Base-by-base conservation (phyloP, 2,797 vertebrate species). In the Tamandua tetradactyla region DNA sequence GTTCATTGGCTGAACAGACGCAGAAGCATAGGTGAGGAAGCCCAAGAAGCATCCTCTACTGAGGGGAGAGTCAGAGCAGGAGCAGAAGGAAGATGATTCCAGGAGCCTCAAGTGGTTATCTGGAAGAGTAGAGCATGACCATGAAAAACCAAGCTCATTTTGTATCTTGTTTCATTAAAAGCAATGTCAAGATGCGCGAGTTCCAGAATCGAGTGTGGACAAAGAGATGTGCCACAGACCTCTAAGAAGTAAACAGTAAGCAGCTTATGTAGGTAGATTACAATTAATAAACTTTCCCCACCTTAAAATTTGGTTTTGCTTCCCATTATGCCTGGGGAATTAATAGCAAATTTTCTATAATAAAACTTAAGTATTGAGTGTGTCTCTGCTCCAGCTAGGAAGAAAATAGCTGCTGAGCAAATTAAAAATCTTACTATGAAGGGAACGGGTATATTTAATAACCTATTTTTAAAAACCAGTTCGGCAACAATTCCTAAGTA, bases 41-140 rank as follows among this genome's bases (percentile, higher is more conserved):
- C 35, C 30, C 5, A 74, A 42, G 42, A n/a, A 13, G 5, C 44
- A 40, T 1, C 22, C 14, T 94, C n/a, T 68, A 23, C 52, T 35
- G 37, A 40, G 49, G 35, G 2, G 55, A 23, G 7, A 44, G 6
- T 1, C n/a, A 57, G 17, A 25, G 42, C 17, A 61, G 59, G 40
- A 17, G 2, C 17, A 32, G 18, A 23, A 23, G 32, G 44, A 47
- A 0, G 30, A 4, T 0, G 8, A 20, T 17, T 11, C 10, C 1
- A 20, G 12, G 2, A 4, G 1, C 37, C 22, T 25, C 2, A 2
- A 4, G 40, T 1, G 3, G 13, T 57, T 49, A 66, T n/a, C 40
- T n/a, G 12, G 47, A 61, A 27, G 1, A 47, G 25, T 6, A 6
- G 68, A 42, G 32, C 44, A 59, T 3, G 17, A 14, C n/a, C 12